These are phyloP conservation scores for Notechis scutatus DNA, from an alignment of 2,113 vertebrate genomes.

Conservation along the genomic window DNA sequence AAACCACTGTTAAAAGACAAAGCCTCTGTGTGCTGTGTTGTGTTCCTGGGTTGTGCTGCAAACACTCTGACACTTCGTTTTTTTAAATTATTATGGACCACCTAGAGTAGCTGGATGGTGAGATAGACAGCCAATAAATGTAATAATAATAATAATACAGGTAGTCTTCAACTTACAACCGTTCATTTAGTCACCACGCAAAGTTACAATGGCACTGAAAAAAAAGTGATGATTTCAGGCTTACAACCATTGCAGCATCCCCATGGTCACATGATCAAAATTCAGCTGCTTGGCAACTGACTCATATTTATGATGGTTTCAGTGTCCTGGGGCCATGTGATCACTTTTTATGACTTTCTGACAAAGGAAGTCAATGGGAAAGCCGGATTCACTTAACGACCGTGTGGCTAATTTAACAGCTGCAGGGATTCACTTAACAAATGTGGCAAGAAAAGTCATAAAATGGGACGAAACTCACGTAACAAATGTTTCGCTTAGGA, in stretches of 20 bases:
- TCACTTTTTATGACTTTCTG: background rate
- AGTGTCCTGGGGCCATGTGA: background rate
- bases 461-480: background rate
- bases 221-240: background rate
- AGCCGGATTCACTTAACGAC: background rate
- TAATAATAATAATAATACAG: background rate
- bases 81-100: background rate
- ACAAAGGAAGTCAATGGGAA: background rate
- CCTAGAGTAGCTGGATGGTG: background rate
- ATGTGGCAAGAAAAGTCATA: background rate
- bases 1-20: no score
- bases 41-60: no score
- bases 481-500: background rate
- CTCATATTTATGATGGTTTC: background rate
- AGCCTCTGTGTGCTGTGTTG: no score
- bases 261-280: background rate
- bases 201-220: background rate
- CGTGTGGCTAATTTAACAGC: background rate
- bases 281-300: background rate
- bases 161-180: background rate
- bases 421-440: background rate
- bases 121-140: background rate
- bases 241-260: background rate
- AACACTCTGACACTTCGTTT: no score
- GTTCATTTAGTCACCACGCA: background rate